A percentile compares a stretch with the other conserved stretches of the same genome.
Evolutionary conservation across 1,140 invertebrate genomes (phyloP).

Genomic region (Caenorhabditis brenneri): DNA sequence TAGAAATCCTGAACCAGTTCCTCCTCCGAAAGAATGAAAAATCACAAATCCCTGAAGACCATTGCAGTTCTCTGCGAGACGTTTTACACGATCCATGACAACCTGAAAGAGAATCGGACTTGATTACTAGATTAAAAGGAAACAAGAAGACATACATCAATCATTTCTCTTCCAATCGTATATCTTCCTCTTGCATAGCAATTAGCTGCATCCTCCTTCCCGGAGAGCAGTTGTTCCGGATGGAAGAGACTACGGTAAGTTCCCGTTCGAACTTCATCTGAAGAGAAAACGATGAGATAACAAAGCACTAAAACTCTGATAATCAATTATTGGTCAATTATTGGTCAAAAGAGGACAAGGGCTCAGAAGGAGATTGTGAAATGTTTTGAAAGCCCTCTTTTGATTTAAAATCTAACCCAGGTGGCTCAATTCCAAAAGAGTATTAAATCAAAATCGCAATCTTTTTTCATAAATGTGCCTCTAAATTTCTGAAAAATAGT

Average conservation of each 20-base stretch:
- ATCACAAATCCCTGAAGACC: slow-evolving; percentile 84
- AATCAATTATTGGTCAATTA: too few species aligned
- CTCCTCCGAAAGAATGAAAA: slow-evolving; percentile 88
- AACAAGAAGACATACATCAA: slow-evolving; percentile 55
- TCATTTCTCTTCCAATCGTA: slow-evolving; percentile 85
- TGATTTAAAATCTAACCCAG: too few species aligned
- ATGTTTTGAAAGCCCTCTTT: too few species aligned
- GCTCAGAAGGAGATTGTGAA: too few species aligned
- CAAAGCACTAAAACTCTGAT: too few species aligned
- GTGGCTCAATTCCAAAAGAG: too few species aligned
- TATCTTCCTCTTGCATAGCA: slow-evolving; percentile 83
- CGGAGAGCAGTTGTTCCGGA: slow-evolving; percentile 73
- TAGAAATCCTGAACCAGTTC: slow-evolving; percentile 79
- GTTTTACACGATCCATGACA: slow-evolving; percentile 81
- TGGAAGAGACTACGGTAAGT: slow-evolving; percentile 76
- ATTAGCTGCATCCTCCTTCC: slow-evolving; percentile 81
- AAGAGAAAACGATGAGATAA: too few species aligned
- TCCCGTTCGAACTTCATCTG: slow-evolving; percentile 82
- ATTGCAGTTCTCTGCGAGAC: slow-evolving; percentile 84
- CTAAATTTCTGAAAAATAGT: too few species aligned
- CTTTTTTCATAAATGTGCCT: too few species aligned
- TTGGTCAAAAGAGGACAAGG: too few species aligned
- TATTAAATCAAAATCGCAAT: too few species aligned
- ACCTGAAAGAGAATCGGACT: slow-evolving; percentile 73
- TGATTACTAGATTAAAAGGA: not conserved